Evolutionary conservation across 2,113 vertebrate genomes (phyloP).

Genomic region (Periophthalmodon schlosseri): DNA sequence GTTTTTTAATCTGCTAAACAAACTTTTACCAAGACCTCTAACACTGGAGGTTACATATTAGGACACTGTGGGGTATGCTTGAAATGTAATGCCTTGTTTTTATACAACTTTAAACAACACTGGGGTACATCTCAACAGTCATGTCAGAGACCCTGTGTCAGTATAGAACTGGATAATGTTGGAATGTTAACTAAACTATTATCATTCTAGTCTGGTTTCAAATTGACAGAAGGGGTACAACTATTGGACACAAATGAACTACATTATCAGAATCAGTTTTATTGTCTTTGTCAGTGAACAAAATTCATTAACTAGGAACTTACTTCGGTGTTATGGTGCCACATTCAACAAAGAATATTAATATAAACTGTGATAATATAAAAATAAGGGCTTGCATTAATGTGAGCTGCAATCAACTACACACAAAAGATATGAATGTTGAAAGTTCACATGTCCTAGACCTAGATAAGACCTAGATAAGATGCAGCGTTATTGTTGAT

Average conservation of each 20-base stretch:
- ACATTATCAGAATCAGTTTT: too few species aligned
- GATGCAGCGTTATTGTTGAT: too few species aligned
- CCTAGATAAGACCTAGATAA: too few species aligned
- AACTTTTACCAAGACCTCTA: slow-evolving; percentile 3
- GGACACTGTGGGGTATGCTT: neutral
- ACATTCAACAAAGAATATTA: too few species aligned
- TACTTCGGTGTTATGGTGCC: too few species aligned
- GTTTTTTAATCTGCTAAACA: neutral
- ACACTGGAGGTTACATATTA: neutral
- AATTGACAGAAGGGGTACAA: neutral
- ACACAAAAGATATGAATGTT: neutral
- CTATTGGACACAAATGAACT: neutral
- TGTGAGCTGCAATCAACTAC: neutral
- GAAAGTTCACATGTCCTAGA: neutral
- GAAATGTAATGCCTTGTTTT: neutral
- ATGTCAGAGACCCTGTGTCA: neutral
- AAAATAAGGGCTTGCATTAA: too few species aligned
- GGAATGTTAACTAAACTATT: neutral
- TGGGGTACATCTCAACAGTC: neutral
- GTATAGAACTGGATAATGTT: neutral
- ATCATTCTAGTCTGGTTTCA: neutral
- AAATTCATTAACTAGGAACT: too few species aligned
- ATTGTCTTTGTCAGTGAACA: too few species aligned
- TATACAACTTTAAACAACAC: neutral
- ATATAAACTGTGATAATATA: too few species aligned